Conservation (phyloP, 1,140 invertebrate species). For the Arctopsyche grandis region DNA sequence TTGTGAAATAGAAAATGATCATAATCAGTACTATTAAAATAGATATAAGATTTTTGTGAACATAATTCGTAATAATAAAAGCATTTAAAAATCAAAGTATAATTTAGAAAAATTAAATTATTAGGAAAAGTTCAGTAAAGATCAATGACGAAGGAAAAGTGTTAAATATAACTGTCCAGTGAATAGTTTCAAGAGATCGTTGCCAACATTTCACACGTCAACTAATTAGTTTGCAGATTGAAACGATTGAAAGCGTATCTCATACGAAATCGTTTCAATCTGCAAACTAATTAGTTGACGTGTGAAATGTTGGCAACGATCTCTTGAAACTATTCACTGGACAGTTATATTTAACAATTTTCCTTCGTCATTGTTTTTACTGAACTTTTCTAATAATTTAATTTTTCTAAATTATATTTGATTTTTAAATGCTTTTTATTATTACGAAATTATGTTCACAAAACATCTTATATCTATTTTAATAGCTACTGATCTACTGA, state of each 20-base stretch:
- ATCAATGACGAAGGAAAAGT: neutral
- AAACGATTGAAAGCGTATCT: neutral
- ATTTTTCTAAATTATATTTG: too few relatives aligned
- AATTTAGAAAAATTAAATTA: neutral
- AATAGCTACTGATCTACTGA: too few relatives aligned
- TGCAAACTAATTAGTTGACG: neutral
- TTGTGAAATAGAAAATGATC: too few relatives aligned
- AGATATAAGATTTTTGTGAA: too few relatives aligned
- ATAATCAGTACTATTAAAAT: too few relatives aligned
- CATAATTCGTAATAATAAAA: too few relatives aligned
- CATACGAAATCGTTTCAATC: neutral
- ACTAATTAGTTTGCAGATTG: neutral
- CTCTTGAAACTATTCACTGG: neutral
- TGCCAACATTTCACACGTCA: constrained; percentile 1
- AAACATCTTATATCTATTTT: too few relatives aligned
- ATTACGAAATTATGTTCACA: too few relatives aligned
- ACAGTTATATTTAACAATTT: constrained; percentile 8
- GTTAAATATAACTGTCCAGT: neutral
- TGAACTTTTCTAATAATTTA: neutral
- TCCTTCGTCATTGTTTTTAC: neutral
- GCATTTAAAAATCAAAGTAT: too few relatives aligned
- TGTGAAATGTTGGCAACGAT: constrained; percentile 15
- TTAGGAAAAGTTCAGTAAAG: neutral
- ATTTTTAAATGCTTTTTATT: too few relatives aligned
- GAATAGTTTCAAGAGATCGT: neutral